These are phyloP conservation scores for Montipora cactus DNA, from an alignment of 64 coral and sea anemone genomes.

Conservation along the genomic window DNA sequence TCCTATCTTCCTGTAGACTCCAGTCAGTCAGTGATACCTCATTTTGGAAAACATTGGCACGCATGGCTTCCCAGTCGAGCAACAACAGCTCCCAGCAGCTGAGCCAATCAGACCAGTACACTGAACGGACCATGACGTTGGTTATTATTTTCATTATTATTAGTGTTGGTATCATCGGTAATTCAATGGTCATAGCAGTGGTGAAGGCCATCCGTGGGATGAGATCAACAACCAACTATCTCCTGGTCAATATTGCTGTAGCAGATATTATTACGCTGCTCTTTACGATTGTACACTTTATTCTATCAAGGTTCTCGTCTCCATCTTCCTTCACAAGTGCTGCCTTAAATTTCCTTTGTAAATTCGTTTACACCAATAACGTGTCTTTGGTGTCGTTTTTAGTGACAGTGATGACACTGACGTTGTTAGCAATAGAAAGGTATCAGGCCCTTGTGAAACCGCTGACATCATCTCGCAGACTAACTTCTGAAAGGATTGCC, in stretches of 20 bases:
- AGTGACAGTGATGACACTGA: conserved; percentile 62
- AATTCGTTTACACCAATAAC: conserved; percentile 48
- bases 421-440: conserved; percentile 73
- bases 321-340: too few species aligned
- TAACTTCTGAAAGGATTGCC: conserved; percentile 55
- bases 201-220: conserved; percentile 36
- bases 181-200: conserved; percentile 54
- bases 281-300: conserved; percentile 54
- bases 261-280: conserved; percentile 65
- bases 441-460: conserved; percentile 79
- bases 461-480: conserved; percentile 33
- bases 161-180: conserved; percentile 47
- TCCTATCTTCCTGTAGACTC: too few species aligned
- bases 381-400: conserved; percentile 49
- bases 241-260: conserved; percentile 76
- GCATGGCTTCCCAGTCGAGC: neutral
- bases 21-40: too few species aligned
- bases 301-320: neutral
- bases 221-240: conserved; percentile 73
- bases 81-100: neutral
- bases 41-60: neutral
- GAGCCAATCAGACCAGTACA: neutral
- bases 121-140: neutral
- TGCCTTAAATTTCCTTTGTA: conserved; percentile 59
- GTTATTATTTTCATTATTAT: conserved; percentile 25